These are phyloP conservation scores for Polyergus mexicanus DNA, from an alignment of 1,140 invertebrate species.

Conservation along the genomic window DNA sequence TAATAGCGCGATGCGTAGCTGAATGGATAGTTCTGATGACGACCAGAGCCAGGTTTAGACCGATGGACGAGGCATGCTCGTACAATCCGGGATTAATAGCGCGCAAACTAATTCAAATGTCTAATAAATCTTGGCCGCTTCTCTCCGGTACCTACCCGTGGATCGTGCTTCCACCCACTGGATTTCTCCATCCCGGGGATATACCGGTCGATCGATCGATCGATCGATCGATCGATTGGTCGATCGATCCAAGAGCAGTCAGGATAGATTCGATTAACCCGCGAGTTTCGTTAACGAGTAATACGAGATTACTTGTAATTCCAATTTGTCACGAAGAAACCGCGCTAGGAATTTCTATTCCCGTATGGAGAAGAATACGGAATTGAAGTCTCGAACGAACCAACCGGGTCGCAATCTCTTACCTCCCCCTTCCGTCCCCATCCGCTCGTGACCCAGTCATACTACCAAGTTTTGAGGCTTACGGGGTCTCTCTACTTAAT, in stretches of 20 bases:
- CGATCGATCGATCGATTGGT: not conserved
- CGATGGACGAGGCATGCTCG: constrained; percentile 29
- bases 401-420: constrained; percentile 70
- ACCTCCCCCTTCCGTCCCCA: no score
- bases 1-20: constrained; percentile 13
- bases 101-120: constrained; percentile 63
- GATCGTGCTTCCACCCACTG: constrained; percentile 7
- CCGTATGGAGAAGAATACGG: constrained; percentile 66
- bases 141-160: not conserved
- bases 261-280: constrained; percentile 68
- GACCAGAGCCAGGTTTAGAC: constrained; percentile 24
- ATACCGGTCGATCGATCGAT: not conserved
- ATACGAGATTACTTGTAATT: constrained; percentile 76
- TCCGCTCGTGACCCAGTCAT: no score
- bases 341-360: constrained; percentile 56
- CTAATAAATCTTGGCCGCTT: constrained; percentile 46
- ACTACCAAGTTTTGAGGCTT: constrained; percentile 55
- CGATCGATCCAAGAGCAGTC: constrained; percentile 13
- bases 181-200: constrained; percentile 19
- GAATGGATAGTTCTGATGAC: constrained; percentile 38
- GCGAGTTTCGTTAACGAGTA: constrained; percentile 71
- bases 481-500: not conserved
- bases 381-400: constrained; percentile 60
- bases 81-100: constrained; percentile 59
- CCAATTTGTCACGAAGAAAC: constrained; percentile 75